A percentile compares a stretch with the other conserved stretches of the same genome.
Conservation (phyloP, 2,113 vertebrate genomes). For the Tupaia chinensis region DNA sequence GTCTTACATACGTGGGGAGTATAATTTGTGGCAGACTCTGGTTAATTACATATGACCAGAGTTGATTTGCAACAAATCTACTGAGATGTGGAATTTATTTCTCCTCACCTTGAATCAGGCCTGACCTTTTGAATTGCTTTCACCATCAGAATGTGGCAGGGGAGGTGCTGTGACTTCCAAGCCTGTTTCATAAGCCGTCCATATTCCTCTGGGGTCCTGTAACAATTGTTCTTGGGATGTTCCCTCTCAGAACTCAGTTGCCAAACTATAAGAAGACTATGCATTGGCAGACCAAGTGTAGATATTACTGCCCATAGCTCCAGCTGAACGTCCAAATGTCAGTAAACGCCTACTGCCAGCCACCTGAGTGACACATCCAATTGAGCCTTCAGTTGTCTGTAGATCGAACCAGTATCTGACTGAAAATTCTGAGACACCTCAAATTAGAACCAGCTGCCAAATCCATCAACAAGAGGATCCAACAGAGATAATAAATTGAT, state of each 20-base stretch:
- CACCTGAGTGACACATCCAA: neutral
- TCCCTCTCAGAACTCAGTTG: neutral
- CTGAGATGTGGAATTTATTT: neutral
- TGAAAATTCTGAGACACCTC: neutral
- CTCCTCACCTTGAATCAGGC: neutral
- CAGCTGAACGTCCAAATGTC: neutral
- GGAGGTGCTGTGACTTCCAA: neutral
- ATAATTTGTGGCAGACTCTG: neutral
- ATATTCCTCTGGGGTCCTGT: neutral
- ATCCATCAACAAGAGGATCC: neutral
- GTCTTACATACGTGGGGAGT: neutral
- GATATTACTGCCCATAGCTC: neutral
- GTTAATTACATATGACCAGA: neutral
- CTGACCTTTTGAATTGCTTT: neutral
- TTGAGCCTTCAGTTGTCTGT: neutral
- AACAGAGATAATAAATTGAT: neutral
- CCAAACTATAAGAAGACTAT: neutral
- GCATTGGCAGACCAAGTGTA: neutral
- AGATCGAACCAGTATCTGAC: neutral
- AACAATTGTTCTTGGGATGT: neutral
- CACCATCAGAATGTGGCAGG: neutral
- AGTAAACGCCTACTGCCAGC: neutral
- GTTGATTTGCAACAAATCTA: neutral
- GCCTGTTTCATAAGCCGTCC: neutral
- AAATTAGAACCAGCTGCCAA: neutral